Evolutionary conservation across 2,113 vertebrate genomes (phyloP).

Genomic region (Stigmatopora argus): DNA sequence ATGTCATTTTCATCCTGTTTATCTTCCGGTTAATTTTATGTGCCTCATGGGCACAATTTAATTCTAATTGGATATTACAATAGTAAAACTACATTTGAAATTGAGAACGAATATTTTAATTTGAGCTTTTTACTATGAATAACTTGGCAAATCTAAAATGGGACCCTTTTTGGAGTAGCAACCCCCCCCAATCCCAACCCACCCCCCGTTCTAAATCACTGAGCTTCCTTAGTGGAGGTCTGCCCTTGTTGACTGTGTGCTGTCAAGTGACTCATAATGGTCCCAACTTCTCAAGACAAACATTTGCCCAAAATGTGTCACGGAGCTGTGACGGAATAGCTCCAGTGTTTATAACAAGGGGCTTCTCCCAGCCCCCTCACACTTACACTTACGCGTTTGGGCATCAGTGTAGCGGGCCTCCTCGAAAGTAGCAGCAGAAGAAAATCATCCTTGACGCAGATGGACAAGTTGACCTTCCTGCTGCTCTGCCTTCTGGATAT

Average conservation of each 20-base stretch:
- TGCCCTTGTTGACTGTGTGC: background rate
- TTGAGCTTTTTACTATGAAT: no score
- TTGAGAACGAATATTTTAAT: no score
- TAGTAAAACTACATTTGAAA: no score
- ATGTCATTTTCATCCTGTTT: no score
- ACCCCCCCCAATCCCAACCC: background rate
- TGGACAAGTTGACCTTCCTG: slow-evolving; percentile 40
- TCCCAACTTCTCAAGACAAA: slow-evolving; percentile 3
- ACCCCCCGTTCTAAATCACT: background rate
- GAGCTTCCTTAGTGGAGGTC: background rate
- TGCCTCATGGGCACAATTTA: no score
- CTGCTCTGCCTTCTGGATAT: slow-evolving; percentile 22
- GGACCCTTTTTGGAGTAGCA: background rate
- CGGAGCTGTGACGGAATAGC: background rate
- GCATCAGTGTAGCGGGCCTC: background rate
- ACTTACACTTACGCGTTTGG: background rate
- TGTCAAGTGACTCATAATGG: slow-evolving; percentile 5
- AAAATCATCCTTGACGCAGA: slow-evolving; percentile 9
- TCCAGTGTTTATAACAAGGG: slow-evolving; percentile 2
- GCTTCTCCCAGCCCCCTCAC: background rate
- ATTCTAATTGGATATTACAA: no score
- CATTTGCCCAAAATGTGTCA: slow-evolving; percentile 5
- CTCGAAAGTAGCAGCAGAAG: background rate
- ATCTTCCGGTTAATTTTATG: no score
- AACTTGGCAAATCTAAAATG: background rate